Base-by-base conservation (phyloP, 2,113 vertebrate genomes). In the Caracal caracal region DNA sequence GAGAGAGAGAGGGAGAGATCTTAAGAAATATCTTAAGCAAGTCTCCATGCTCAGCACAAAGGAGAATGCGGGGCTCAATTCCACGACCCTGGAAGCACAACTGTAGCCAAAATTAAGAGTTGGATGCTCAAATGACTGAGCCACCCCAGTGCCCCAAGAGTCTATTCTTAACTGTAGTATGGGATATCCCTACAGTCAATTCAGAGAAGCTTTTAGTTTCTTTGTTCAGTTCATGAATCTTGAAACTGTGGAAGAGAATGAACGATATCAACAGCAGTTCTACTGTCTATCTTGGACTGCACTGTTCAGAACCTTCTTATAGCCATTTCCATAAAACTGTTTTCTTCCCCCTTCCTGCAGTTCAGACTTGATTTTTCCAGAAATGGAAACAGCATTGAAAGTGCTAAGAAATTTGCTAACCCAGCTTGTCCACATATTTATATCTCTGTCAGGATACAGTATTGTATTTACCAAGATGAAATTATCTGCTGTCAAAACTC, bases 391-490 rank as follows among this genome's bases (percentile, higher is more conserved):
- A 96, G 43, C 73, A 93, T 92, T 95, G 89, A 89, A 95, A 97
- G 86, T 94, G 89, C 92, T 96, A 70, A 96, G 95, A 97, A 96
- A 96, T 97, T 94, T 93, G 70, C 80, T 93, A 98, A 93, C 76
- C 82, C 79, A 96, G 75, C 85, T 96, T 95, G 92, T 94, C 94
- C 88, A 96, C 96, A 95, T 96, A 97, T 88, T 97, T 97, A 79
- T 89, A 96, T 96, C 79, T 93, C 83, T 96, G 97, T 97, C 83
- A 90, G 37, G 30, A 97, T 94, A 90, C 65, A 94, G 85, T 93
- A 97, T 93, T 97, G 71, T 97, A 97, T 98, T 98, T 98, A 97
- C 97, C 66, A 89, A 92, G 86, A 98, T 97, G 97, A 97, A 97
- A 97, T 98, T 95, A 98, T 96, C 94, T 83, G 93, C 94, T 97